These are phyloP conservation scores for Columbina picui DNA, from an alignment of 2,113 vertebrate genomes.

Conservation along the genomic window DNA sequence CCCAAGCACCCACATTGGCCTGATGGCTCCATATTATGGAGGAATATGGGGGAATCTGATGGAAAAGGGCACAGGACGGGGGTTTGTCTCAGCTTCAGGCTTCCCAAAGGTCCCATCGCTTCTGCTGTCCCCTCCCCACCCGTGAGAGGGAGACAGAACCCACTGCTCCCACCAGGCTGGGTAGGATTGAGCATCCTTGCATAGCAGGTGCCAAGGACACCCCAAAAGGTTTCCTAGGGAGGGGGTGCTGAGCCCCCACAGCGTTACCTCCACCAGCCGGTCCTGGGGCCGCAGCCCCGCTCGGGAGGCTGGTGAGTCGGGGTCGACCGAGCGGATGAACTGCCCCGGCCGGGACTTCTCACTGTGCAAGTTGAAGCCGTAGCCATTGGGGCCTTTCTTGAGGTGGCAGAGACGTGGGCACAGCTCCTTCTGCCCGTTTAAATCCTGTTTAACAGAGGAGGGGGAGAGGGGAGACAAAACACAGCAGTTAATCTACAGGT, in stretches of 20 bases:
- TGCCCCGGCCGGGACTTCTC: slow-evolving; percentile 87
- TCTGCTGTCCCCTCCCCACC: not conserved
- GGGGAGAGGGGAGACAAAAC: not conserved
- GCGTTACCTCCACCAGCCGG: slow-evolving; percentile 87
- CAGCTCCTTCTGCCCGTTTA: slow-evolving; percentile 74
- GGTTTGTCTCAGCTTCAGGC: not conserved
- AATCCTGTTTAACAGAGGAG: slow-evolving; percentile 49
- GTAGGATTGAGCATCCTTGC: fast-evolving
- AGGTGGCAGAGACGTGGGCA: slow-evolving; percentile 89
- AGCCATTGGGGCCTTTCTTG: slow-evolving; percentile 83
- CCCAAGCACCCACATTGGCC: fast-evolving
- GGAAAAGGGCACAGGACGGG: fast-evolving
- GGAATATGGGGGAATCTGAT: fast-evolving
- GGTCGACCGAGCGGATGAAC: slow-evolving; percentile 91
- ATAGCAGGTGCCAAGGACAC: fast-evolving
- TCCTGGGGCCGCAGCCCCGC: slow-evolving; percentile 87
- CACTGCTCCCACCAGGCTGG: not conserved
- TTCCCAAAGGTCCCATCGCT: fast-evolving
- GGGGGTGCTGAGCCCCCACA: fast-evolving
- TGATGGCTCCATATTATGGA: fast-evolving
- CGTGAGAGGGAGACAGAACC: not conserved
- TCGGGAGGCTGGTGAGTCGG: slow-evolving; percentile 80
- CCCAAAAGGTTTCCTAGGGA: not conserved
- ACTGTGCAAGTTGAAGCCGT: slow-evolving; percentile 95
- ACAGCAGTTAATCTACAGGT: fast-evolving